Percentiles rank a stretch among this genome's conserved stretches.
phyloP scores from a whole-genome alignment of 2,888 invertebrate species.

The Oscheius sp. region DNA sequence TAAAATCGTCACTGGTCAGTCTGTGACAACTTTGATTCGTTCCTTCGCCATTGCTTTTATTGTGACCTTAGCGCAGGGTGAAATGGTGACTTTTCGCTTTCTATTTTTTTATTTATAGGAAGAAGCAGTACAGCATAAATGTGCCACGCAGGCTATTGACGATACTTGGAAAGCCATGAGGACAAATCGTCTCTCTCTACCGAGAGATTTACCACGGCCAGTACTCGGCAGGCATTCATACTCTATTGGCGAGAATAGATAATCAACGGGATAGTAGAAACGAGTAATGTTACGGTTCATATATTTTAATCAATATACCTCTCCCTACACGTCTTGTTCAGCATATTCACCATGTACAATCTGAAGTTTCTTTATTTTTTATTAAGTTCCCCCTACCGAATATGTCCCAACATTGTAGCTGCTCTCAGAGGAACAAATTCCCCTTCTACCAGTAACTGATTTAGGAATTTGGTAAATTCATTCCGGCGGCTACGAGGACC shows the following conservation, averaged over 20 bases:
- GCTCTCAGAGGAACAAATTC: constrained; percentile 18
- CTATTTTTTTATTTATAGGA: background rate
- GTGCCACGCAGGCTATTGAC: constrained; percentile 13
- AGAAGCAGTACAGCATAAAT: background rate
- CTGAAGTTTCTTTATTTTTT: constrained; percentile 25
- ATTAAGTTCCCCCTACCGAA: background rate
- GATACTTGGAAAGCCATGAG: background rate
- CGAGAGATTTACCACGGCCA: constrained; percentile 3
- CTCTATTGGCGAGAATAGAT: background rate
- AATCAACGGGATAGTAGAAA: too few relatives aligned
- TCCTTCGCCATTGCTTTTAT: background rate
- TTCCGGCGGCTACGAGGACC: background rate
- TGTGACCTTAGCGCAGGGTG: background rate
- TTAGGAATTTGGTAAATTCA: constrained; percentile 5
- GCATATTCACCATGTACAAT: constrained; percentile 47
- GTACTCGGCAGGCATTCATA: constrained; percentile 3
- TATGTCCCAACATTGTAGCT: constrained; percentile 26
- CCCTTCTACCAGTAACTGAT: constrained; percentile 13
- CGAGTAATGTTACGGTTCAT: too few relatives aligned
- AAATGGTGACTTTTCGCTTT: background rate
- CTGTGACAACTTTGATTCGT: constrained; percentile 7
- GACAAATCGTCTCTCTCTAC: background rate
- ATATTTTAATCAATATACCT: too few relatives aligned
- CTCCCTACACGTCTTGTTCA: constrained; percentile 33
- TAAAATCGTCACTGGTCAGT: constrained; percentile 32